These are phyloP conservation scores for Emydura subglobosa DNA, from an alignment of 2,113 vertebrate genomes.

Conservation along the genomic window DNA sequence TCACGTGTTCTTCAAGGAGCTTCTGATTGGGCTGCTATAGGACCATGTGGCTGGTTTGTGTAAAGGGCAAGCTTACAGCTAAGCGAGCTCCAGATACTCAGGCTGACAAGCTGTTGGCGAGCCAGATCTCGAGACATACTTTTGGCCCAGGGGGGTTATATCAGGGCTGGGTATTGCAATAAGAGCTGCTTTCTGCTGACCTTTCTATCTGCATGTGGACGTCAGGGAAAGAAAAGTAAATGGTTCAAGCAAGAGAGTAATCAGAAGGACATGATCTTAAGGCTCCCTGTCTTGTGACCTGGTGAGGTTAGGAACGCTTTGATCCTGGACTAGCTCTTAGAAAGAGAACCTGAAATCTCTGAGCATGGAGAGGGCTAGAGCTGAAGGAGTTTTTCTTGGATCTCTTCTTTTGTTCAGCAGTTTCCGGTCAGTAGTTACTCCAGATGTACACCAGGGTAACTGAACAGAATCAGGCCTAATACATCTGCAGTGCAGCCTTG, in stretches of 20 bases:
- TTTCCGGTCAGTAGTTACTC: neutral
- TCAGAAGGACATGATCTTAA: neutral
- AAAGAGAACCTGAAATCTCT: neutral
- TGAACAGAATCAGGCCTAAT: neutral
- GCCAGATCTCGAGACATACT: neutral
- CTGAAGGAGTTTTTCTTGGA: neutral
- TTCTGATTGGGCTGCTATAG: neutral
- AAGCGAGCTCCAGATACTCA: neutral
- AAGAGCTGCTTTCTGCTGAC: neutral
- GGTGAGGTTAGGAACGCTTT: neutral
- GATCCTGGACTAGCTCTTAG: neutral
- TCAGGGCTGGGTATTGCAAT: rapidly evolving
- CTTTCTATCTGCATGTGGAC: neutral
- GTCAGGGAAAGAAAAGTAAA: neutral
- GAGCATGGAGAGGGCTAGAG: neutral
- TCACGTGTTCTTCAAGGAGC: neutral
- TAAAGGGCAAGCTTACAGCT: neutral
- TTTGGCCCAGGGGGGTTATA: neutral
- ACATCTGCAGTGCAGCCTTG: neutral
- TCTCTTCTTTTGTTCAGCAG: neutral
- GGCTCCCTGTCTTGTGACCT: neutral
- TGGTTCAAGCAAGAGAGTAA: neutral
- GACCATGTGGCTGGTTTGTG: neutral
- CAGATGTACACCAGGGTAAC: rapidly evolving
- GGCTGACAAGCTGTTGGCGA: neutral